These are phyloP conservation scores for Coregonus suidteri DNA, from an alignment of 2,797 vertebrate species.

Conservation along the genomic window DNA sequence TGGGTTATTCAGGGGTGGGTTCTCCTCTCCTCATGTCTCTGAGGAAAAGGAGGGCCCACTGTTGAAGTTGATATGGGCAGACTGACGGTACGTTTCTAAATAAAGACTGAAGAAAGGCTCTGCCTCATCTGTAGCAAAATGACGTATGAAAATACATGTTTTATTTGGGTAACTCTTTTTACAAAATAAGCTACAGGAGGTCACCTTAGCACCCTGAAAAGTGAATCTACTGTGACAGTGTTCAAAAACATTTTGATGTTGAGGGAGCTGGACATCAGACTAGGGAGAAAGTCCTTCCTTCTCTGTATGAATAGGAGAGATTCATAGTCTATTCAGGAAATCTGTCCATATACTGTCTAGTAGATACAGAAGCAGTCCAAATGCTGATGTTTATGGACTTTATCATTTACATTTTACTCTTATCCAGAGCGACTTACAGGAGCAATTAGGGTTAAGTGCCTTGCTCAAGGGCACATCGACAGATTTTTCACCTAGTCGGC, in stretches of 20 bases:
- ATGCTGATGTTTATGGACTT: neutral
- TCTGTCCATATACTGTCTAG: neutral
- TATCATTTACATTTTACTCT: no score
- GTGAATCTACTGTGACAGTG: neutral
- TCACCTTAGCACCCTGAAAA: neutral
- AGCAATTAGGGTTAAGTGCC: no score
- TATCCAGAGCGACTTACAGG: no score
- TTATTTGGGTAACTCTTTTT: neutral
- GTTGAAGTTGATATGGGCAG: neutral
- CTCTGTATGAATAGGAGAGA: neutral
- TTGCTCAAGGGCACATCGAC: no score
- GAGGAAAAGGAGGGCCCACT: neutral
- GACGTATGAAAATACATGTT: neutral
- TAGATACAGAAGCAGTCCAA: no score
- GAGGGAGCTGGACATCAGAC: neutral
- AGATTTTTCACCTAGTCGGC: no score
- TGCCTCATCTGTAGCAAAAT: neutral
- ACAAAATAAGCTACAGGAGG: neutral
- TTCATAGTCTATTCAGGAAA: neutral
- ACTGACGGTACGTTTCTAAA: neutral
- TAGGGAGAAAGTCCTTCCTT: neutral
- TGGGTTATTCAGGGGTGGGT: neutral
- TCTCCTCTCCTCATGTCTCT: neutral
- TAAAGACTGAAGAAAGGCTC: neutral
- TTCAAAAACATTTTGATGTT: neutral